These are phyloP conservation scores for Arctopsyche grandis DNA, from an alignment of 1,140 invertebrate genomes.

Conservation along the genomic window DNA sequence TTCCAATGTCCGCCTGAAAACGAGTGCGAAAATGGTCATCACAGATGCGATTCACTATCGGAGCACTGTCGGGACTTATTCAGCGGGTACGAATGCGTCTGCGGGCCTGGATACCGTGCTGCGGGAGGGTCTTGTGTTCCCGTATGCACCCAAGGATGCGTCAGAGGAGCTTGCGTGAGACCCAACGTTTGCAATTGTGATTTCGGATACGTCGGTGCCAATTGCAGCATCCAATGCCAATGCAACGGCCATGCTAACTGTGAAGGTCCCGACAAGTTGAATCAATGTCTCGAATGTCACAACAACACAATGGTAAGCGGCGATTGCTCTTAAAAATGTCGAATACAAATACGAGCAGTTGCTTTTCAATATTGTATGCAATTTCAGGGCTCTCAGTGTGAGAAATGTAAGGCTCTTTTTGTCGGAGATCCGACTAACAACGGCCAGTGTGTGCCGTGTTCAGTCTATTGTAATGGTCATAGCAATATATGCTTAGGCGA, in stretches of 20 bases:
- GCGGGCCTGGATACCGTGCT: constrained; percentile 82
- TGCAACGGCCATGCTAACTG: constrained; percentile 96
- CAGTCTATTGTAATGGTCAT: constrained; percentile 91
- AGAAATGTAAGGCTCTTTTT: constrained; percentile 87
- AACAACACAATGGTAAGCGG: constrained; percentile 87
- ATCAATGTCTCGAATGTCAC: constrained; percentile 85
- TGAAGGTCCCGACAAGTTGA: constrained; percentile 82
- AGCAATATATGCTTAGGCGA: constrained; percentile 79
- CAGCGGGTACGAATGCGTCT: constrained; percentile 85
- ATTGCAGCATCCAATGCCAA: constrained; percentile 92
- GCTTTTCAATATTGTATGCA: neutral
- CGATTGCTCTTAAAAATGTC: neutral
- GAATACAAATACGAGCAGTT: neutral
- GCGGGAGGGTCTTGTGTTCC: constrained; percentile 76
- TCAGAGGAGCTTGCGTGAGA: constrained; percentile 84
- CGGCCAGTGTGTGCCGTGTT: constrained; percentile 86
- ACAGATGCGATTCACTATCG: constrained; percentile 86
- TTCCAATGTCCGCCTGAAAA: constrained; percentile 90
- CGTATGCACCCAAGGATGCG: constrained; percentile 89
- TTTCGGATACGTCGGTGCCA: constrained; percentile 94
- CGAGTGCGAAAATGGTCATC: constrained; percentile 92
- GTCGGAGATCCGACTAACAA: constrained; percentile 91
- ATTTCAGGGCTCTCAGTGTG: constrained; percentile 78
- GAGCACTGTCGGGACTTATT: constrained; percentile 81
- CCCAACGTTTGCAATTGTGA: constrained; percentile 90